Conservation (phyloP, 2,797 vertebrate genomes). For the Neosilurus mollespiculum region DNA sequence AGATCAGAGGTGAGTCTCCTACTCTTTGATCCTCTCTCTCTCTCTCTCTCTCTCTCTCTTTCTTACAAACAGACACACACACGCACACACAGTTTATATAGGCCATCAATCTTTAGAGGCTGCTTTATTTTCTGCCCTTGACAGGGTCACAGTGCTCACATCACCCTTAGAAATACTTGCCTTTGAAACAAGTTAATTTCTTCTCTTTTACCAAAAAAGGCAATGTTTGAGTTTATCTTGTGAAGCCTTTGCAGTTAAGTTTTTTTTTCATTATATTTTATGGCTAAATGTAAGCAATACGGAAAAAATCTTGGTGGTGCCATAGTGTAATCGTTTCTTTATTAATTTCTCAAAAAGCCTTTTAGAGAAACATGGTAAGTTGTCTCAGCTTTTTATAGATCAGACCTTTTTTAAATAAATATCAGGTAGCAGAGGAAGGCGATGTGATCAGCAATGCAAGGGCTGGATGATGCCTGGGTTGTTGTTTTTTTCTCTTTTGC, state of each 20-base stretch:
- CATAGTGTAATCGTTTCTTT: constrained; percentile 46
- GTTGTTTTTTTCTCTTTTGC: constrained; percentile 62
- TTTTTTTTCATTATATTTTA: constrained; percentile 28
- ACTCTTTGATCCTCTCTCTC: neutral
- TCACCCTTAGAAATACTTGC: constrained; percentile 20
- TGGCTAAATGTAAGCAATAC: constrained; percentile 15
- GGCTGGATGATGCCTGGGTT: constrained; percentile 57
- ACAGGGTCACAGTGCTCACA: constrained; percentile 38
- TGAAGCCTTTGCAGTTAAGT: constrained; percentile 13
- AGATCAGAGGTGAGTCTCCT: constrained; percentile 83
- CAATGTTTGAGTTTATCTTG: neutral
- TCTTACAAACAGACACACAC: neutral
- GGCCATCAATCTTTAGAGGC: constrained; percentile 23
- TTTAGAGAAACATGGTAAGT: constrained; percentile 12
- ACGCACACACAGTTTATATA: constrained; percentile 17
- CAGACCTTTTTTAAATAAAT: constrained; percentile 62
- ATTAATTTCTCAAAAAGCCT: constrained; percentile 29
- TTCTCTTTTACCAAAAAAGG: neutral
- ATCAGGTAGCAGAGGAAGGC: constrained; percentile 54
- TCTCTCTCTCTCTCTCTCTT: constrained; percentile 4
- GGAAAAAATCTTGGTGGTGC: constrained; percentile 49
- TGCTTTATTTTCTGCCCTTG: constrained; percentile 27
- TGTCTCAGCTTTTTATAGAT: constrained; percentile 63
- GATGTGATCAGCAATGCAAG: constrained; percentile 44
- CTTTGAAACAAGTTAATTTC: constrained; percentile 32